These are phyloP conservation scores for Equus quagga DNA, from an alignment of 2,113 vertebrate species.

Conservation along the genomic window DNA sequence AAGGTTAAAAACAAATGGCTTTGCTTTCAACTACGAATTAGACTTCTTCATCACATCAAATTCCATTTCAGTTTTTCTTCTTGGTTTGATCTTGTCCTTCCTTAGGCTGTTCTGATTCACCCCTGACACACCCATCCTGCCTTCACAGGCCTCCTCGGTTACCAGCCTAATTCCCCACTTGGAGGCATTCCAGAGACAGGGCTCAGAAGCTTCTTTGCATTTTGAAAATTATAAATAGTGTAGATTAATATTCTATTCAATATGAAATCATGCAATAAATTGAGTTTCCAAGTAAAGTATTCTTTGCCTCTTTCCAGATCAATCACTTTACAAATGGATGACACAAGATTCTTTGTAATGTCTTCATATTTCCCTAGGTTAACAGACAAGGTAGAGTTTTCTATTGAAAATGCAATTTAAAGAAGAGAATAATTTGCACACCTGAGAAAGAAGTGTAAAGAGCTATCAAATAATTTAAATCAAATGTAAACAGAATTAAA, in stretches of 20 bases:
- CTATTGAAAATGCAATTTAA: constrained; percentile 7
- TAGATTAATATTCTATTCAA: background rate
- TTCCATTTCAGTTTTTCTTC: background rate
- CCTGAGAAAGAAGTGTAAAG: background rate
- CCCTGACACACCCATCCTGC: background rate
- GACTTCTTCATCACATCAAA: background rate
- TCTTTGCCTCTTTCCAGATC: background rate
- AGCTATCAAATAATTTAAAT: constrained; percentile 7
- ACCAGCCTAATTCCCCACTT: background rate
- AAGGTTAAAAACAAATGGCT: background rate
- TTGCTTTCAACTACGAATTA: background rate
- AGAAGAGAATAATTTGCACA: background rate
- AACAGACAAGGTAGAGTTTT: background rate
- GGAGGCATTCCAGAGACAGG: background rate
- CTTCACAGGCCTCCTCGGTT: background rate
- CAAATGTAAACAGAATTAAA: constrained; percentile 19
- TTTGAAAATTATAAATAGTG: constrained; percentile 7
- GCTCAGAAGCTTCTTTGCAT: background rate
- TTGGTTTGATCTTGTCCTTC: background rate
- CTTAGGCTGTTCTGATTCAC: background rate
- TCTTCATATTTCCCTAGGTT: background rate
- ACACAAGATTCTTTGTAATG: background rate
- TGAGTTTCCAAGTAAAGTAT: background rate
- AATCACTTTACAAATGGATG: background rate
- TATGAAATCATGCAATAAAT: background rate